phyloP scores from a whole-genome alignment of 2,888 invertebrate genomes.

The Epicampocera succincta region DNA sequence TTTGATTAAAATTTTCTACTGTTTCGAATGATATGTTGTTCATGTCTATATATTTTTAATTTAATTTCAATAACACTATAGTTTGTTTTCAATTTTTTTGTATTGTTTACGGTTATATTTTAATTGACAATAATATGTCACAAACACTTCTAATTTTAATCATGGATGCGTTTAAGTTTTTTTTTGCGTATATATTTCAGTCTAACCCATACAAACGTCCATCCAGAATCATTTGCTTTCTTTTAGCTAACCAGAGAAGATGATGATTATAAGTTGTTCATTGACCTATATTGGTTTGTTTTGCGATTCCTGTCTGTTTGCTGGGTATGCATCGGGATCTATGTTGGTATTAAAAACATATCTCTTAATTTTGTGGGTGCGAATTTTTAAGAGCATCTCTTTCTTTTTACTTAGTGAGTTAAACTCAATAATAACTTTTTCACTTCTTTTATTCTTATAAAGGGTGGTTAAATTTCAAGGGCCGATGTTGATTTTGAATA shows the following conservation, averaged over 20 bases:
- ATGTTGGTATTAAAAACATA: background rate
- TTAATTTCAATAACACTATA: too few species aligned
- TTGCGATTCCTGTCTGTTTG: background rate
- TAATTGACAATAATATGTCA: too few species aligned
- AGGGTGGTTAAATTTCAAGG: too few species aligned
- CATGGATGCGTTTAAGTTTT: background rate
- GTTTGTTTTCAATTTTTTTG: too few species aligned
- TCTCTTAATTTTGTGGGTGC: background rate
- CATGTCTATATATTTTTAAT: too few species aligned
- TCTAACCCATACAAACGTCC: constrained; percentile 15
- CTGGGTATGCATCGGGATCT: too few species aligned
- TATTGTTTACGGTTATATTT: too few species aligned
- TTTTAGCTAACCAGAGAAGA: constrained; percentile 5
- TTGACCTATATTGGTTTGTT: background rate
- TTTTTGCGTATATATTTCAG: constrained; percentile 3
- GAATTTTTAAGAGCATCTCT: constrained; percentile 1
- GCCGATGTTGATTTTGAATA: too few species aligned
- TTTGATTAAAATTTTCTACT: too few species aligned
- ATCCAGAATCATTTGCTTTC: background rate
- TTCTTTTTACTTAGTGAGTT: constrained; percentile 13
- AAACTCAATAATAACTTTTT: constrained; percentile 18
- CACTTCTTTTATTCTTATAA: background rate
- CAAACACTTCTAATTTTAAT: background rate
- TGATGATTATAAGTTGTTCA: constrained; percentile 4
- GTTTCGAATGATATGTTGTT: too few species aligned